Conservation (phyloP, 2,113 vertebrate species). For the Gobius niger region DNA sequence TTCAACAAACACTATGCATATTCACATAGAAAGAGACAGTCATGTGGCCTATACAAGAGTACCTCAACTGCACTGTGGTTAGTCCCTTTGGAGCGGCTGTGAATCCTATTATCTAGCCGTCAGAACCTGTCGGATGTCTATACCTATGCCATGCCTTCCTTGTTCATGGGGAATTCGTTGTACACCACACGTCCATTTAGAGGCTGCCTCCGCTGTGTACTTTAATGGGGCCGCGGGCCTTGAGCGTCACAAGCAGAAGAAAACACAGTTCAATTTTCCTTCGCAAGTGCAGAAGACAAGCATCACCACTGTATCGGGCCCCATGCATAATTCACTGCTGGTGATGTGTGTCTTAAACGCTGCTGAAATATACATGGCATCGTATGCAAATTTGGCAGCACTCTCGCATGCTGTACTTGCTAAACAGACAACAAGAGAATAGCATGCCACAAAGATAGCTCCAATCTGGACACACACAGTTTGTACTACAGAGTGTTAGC, state of each 20-base stretch:
- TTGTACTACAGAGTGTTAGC: conserved; percentile 32
- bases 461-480: conserved; percentile 51
- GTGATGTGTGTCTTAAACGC: conserved; percentile 88
- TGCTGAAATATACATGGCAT: conserved; percentile 95
- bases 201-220: conserved; percentile 73
- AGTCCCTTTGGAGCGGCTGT: conserved; percentile 84
- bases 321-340: conserved; percentile 94
- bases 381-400: conserved; percentile 89
- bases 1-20: conserved; percentile 68
- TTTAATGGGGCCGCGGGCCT: conserved; percentile 85
- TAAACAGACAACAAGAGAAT: conserved; percentile 76
- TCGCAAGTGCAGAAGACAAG: conserved; percentile 81
- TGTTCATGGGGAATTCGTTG: conserved; percentile 79
- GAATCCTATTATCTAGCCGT: conserved; percentile 95
- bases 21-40: conserved; percentile 56
- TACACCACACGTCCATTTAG: conserved; percentile 89
- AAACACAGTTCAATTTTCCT: conserved; percentile 93
- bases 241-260: conserved; percentile 68
- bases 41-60: conserved; percentile 68
- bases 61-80: conserved; percentile 74
- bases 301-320: conserved; percentile 78
- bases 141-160: conserved; percentile 50
- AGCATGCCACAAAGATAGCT: conserved; percentile 44
- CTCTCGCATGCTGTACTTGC: conserved; percentile 80
- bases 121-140: conserved; percentile 85